A percentile compares a stretch with the other conserved stretches of the same genome.
phyloP scores from a whole-genome alignment of 2,797 vertebrate genomes.

The Muscicapa comitata region DNA sequence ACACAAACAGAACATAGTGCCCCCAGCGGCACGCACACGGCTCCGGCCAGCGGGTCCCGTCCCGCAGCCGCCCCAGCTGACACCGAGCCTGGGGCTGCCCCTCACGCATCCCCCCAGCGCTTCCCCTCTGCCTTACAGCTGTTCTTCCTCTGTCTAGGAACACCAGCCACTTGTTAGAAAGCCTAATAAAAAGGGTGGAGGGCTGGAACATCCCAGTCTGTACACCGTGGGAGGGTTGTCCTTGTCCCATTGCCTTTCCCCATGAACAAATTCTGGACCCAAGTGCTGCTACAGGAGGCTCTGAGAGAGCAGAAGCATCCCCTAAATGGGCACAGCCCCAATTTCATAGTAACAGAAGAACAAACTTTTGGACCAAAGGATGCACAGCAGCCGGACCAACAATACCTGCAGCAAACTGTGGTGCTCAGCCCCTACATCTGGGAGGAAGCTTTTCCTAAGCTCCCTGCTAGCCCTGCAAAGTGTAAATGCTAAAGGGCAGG shows the following conservation, averaged over 20 bases:
- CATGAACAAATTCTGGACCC: not conserved
- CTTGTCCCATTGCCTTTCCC: not conserved
- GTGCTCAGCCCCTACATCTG: not conserved
- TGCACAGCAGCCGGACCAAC: not conserved
- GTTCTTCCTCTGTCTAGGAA: constrained; percentile 21
- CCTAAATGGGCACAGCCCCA: not conserved
- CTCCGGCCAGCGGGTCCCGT: not conserved
- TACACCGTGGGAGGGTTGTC: not conserved
- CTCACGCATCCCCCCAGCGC: not conserved
- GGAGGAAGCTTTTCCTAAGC: not conserved
- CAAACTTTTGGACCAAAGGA: not conserved
- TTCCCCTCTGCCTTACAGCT: not conserved
- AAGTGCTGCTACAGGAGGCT: not conserved
- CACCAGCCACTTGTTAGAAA: constrained; percentile 21
- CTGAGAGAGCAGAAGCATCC: not conserved
- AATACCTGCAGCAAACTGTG: accelerated
- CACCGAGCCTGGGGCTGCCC: not conserved
- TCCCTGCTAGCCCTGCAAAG: not conserved
- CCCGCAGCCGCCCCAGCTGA: not conserved
- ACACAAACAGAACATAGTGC: constrained; percentile 50
- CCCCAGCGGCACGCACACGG: constrained; percentile 34
- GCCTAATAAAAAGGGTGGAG: not conserved
- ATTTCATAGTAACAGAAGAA: not conserved
- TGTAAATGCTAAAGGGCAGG: not conserved
- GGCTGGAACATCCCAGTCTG: not conserved